Evolutionary conservation across 2,797 vertebrate genomes (phyloP), one percentile per base, ranked within the genome.

Genomic region (Rhabdomys pumilio): DNA sequence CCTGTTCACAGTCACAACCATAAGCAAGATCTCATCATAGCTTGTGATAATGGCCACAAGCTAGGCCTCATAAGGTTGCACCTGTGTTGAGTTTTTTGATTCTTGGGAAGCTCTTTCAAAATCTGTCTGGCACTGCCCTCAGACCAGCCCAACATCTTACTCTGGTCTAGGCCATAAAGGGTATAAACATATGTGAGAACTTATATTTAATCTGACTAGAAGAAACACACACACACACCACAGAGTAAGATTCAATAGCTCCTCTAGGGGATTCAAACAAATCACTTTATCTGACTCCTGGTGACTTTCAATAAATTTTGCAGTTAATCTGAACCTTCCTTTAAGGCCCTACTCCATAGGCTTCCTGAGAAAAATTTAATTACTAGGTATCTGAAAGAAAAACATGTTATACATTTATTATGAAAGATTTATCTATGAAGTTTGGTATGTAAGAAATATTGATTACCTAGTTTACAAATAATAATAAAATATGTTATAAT

Each of bases 301-400:
- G 13, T 67, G 24, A 57, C 47, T 41, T 34, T 76, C 41, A 14
- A 69, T 14, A 69, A 69, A 20, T 59, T 67, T 80, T 80, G 77
- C n/a, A 41, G 34, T 24, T 86, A 34, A 7, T 82, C 59, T 29
- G 76, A 73, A 72, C n/a, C 26, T 59, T 34, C 50, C 31, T 76
- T 53, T 53, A 90, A 76, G n/a, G 44, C 13, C 17, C 76, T 53
- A 38, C 19, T 82, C 22, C 22, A 57, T 14, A 34, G 34, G 6
- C 31, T 38, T 57, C 11, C 50, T 88, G 17, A 38, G 14, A 82
- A 90, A 82, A 38, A 31, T 95, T 93, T 47, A 93, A 55, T 77
- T 69, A 38, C 24, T 55, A 24, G 17, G 19, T 77, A 20, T 90
- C 81, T 90, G n/a, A 77, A 86, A 93, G 61, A 81, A 76, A 90